phyloP scores from a whole-genome alignment of 2,113 vertebrate species.

The Chamaetylas fuelleborni region DNA sequence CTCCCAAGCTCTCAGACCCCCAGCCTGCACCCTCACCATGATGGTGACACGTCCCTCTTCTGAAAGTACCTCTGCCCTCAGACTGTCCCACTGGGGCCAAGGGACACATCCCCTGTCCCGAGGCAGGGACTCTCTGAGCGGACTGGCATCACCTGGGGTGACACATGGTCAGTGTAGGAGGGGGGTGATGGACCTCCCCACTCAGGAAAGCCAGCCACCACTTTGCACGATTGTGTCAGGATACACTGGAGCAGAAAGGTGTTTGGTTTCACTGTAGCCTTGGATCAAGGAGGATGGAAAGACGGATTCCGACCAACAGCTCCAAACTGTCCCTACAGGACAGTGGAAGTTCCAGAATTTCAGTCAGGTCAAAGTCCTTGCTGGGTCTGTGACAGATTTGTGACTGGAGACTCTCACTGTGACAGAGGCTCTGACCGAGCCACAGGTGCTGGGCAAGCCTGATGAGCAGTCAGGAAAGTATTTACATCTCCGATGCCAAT shows the following conservation, averaged over 20 bases:
- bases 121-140: background rate
- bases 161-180: background rate
- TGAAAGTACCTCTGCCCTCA: background rate
- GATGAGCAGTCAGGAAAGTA: slow-evolving; percentile 76
- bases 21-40: background rate
- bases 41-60: background rate
- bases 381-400: slow-evolving; percentile 6
- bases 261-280: slow-evolving; percentile 60
- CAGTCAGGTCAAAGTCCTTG: slow-evolving; percentile 24
- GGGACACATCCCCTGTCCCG: background rate
- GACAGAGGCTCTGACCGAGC: slow-evolving; percentile 78
- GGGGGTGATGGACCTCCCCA: background rate
- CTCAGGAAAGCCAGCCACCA: background rate
- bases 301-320: slow-evolving; percentile 19
- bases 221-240: background rate
- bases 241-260: slow-evolving; percentile 23
- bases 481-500: slow-evolving; percentile 79
- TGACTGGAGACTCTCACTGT: slow-evolving; percentile 72
- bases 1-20: background rate
- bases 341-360: background rate
- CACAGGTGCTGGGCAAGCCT: slow-evolving; percentile 69
- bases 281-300: slow-evolving; percentile 52
- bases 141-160: slow-evolving; percentile 17
- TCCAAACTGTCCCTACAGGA: background rate
- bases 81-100: background rate